A percentile compares a stretch with the other conserved stretches of the same genome.
These are phyloP conservation scores for Peromyscus melanophrys DNA, from an alignment of 2,797 vertebrate species.

Conservation along the genomic window DNA sequence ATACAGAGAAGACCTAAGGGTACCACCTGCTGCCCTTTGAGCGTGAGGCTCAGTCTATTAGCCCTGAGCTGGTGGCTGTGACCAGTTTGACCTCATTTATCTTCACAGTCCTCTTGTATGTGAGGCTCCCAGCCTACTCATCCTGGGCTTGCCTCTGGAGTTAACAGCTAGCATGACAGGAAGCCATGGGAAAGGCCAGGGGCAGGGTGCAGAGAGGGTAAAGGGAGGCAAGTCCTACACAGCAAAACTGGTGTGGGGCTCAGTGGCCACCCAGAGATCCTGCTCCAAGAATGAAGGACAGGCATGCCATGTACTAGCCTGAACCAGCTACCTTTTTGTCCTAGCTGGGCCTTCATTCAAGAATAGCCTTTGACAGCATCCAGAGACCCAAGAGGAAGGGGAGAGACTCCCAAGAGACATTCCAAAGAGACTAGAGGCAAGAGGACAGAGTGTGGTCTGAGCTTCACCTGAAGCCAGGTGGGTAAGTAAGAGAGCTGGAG, in stretches of 20 bases:
- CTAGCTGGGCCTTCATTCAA: background rate
- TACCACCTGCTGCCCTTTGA: background rate
- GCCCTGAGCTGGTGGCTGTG: background rate
- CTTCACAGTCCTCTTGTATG: background rate
- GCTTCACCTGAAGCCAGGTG: background rate
- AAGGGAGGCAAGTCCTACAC: no score
- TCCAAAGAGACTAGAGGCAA: background rate
- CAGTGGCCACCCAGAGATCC: background rate
- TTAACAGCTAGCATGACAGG: background rate
- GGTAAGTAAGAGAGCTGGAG: background rate
- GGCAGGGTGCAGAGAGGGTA: accelerated
- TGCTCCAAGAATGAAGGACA: background rate
- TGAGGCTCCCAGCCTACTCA: background rate
- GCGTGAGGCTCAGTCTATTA: background rate
- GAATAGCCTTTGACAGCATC: background rate
- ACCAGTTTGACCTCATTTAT: no score
- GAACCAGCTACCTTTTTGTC: background rate
- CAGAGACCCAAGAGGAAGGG: background rate
- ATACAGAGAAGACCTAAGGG: background rate
- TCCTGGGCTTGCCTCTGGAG: background rate
- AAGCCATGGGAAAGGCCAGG: background rate
- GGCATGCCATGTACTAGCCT: no score
- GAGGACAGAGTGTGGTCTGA: background rate
- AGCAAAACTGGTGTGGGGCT: background rate
- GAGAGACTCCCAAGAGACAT: background rate